phyloP scores from a whole-genome alignment of 2,888 invertebrate species.

The Erebia aethiops region DNA sequence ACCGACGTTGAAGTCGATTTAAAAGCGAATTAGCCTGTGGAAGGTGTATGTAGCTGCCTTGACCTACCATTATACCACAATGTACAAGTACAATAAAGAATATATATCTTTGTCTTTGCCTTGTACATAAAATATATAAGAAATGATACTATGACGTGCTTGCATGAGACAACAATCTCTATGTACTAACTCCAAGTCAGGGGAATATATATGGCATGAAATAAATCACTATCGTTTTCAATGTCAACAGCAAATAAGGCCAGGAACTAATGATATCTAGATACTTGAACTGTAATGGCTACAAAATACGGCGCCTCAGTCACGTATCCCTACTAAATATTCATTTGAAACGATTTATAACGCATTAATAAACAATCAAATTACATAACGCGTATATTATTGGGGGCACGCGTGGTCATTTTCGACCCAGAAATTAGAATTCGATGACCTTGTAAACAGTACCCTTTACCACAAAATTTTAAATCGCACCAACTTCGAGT shows the following conservation, averaged over 20 bases:
- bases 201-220: neutral
- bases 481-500: too few species aligned
- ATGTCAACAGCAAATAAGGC: slow-evolving; percentile 13
- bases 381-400: neutral
- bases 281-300: neutral
- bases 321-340: neutral
- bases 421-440: slow-evolving; percentile 5
- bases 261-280: neutral
- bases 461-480: too few species aligned
- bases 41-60: too few species aligned
- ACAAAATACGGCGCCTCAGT: neutral
- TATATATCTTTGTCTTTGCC: too few species aligned
- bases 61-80: too few species aligned
- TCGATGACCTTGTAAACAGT: neutral
- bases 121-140: too few species aligned
- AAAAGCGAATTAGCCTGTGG: too few species aligned
- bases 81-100: too few species aligned
- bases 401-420: slow-evolving; percentile 2
- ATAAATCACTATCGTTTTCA: slow-evolving; percentile 18
- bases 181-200: neutral
- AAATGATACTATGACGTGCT: too few species aligned
- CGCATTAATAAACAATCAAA: slow-evolving; percentile 8
- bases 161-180: too few species aligned
- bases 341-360: neutral
- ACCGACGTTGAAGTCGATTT: too few species aligned